Evolutionary conservation across 2,888 invertebrate species (phyloP), one percentile per base, ranked within the genome.

Genomic region (Ypsolopha scabrella): DNA sequence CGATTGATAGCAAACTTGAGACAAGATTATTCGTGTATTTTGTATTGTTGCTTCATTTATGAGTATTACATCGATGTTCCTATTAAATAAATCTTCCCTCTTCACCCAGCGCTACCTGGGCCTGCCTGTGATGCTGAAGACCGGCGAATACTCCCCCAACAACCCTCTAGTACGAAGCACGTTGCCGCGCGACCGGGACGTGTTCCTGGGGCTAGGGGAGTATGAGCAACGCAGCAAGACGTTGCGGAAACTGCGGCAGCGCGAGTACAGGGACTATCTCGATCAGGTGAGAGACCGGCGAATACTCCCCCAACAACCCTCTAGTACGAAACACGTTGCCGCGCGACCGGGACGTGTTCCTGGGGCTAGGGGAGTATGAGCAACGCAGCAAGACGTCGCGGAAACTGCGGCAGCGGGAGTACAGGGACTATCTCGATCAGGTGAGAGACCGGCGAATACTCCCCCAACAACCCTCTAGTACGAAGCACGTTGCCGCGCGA

Each of bases 61-160:
- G 41, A 50, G 46, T 55, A 53, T 54, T 51, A 51, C 49, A 53
- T 52, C 53, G 51, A 44, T 8, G 50, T 55, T 52, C 24, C 53
- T 55, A 11, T 34, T 37, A 35, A 11, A 6, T n/a, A 24, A 24
- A 47, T 47, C 6, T 39, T 14, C 1, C 9, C 14, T 41, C 8
- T 2, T 6, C 41, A 3, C 50, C 0, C 70, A 86, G 86, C 80
- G 82, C 44, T 80, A 78, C 70, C 56, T 80, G 53, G 85, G 86
- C 1, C 65, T 86, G 48, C 85, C 86, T 60, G 75, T 70, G 54
- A 90, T 89, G 89, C 68, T 89, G 67, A 88, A 88, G 52, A 88
- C 88, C 49, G 89, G 89, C 50, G 89, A 90, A 61, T 89, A 83
- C 60, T 89, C 89, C n/a, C 89, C 89, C 2, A 89, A 89, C 73